These are phyloP conservation scores for Agriopis aurantiaria DNA, from an alignment of 2,888 invertebrate genomes.

Conservation along the genomic window DNA sequence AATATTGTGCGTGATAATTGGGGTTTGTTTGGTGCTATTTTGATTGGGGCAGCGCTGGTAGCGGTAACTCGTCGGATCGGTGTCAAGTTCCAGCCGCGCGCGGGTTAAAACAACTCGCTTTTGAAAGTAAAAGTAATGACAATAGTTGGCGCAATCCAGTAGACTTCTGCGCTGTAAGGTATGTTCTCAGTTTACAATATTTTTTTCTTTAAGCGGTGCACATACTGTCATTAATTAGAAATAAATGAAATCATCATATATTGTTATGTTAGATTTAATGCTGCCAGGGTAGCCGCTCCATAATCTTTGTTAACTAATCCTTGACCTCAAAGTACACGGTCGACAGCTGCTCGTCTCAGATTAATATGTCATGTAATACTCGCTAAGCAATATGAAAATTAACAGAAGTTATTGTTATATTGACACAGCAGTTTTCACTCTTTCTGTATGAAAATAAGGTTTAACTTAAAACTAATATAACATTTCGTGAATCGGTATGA, in stretches of 20 bases:
- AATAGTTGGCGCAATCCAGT: conserved; percentile 56
- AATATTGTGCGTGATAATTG: conserved; percentile 62
- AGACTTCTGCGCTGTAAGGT: conserved; percentile 57
- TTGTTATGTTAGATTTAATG: background rate
- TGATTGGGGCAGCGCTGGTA: conserved; percentile 57
- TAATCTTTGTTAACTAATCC: background rate
- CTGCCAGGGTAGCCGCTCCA: background rate
- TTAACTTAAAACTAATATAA: too few species aligned
- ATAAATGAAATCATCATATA: background rate
- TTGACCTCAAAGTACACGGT: conserved; percentile 3
- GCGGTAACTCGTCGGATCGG: conserved; percentile 53
- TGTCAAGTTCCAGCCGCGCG: conserved; percentile 48
- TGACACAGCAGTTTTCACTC: background rate
- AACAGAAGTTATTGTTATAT: background rate
- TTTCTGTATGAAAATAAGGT: background rate
- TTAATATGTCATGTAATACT: background rate
- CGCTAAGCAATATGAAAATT: background rate
- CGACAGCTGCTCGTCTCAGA: background rate
- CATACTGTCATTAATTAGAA: background rate
- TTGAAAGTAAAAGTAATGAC: conserved; percentile 65
- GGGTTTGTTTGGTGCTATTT: conserved; percentile 60
- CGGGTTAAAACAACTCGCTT: conserved; percentile 46
- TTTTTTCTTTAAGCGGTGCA: background rate
- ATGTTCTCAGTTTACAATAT: conserved; percentile 48
- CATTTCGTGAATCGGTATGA: too few species aligned